Conservation (phyloP, 1,140 invertebrate genomes). For the Danaus melanippus region DNA sequence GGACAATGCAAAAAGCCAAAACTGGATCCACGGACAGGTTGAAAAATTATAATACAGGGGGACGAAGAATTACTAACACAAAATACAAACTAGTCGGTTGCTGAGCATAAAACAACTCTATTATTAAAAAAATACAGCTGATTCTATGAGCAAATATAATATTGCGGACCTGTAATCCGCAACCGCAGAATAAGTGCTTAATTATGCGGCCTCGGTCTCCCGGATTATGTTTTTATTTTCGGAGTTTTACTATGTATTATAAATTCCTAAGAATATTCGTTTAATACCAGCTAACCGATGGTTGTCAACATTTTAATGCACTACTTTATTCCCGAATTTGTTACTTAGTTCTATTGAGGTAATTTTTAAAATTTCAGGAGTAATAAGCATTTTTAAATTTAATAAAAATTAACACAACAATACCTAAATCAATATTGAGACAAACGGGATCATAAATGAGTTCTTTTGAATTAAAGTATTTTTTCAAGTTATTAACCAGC, state of each 20-base stretch:
- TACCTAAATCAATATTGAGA: not conserved
- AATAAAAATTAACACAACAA: not conserved
- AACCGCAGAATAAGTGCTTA: conserved; percentile 39
- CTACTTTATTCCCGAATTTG: too few species aligned
- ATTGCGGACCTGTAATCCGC: conserved; percentile 25
- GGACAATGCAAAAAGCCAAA: conserved; percentile 11
- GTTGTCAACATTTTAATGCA: too few species aligned
- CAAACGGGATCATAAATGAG: too few species aligned
- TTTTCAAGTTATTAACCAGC: too few species aligned
- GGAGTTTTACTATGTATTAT: conserved; percentile 28
- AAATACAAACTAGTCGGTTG: too few species aligned
- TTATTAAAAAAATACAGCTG: not conserved
- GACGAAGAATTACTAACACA: conserved; percentile 10
- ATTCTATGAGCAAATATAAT: not conserved
- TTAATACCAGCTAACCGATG: too few species aligned
- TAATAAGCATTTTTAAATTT: too few species aligned
- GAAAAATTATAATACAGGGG: conserved; percentile 23
- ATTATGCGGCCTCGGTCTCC: conserved; percentile 35
- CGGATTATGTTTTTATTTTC: conserved; percentile 47
- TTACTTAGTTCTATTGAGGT: too few species aligned
- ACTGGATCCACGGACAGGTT: conserved; percentile 12
- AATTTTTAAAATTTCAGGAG: too few species aligned
- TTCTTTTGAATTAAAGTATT: too few species aligned
- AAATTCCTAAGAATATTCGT: conserved; percentile 41
- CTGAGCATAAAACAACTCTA: too few species aligned